A percentile compares a stretch with the other conserved stretches of the same genome.
Evolutionary conservation across 2,888 invertebrate species (phyloP).

Genomic region (Morinoia aosen): DNA sequence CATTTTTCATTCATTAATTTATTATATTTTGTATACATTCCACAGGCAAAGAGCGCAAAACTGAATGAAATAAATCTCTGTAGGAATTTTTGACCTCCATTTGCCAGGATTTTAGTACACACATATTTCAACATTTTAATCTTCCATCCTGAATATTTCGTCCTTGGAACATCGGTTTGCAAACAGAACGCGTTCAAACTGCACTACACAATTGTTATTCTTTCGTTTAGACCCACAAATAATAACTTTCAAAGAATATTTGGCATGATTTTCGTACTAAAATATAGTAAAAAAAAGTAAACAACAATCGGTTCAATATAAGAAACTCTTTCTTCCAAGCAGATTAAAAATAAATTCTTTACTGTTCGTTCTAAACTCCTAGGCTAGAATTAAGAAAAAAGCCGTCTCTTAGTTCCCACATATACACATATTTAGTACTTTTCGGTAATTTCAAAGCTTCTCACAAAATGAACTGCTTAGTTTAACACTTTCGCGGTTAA

Average conservation of each 20-base stretch:
- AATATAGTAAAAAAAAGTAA: neutral
- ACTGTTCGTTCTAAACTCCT: too few species aligned
- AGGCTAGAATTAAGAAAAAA: too few species aligned
- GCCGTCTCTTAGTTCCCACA: neutral
- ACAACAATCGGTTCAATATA: neutral
- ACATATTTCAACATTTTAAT: neutral
- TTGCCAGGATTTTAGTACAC: too few species aligned
- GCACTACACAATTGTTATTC: too few species aligned
- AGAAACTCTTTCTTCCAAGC: neutral
- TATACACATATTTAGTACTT: neutral
- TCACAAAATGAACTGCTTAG: neutral
- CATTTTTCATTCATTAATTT: neutral
- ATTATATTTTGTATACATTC: neutral
- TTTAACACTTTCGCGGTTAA: too few species aligned
- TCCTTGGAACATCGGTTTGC: neutral
- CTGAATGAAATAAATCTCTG: neutral
- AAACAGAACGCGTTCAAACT: too few species aligned
- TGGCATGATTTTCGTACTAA: too few species aligned
- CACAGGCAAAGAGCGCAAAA: neutral
- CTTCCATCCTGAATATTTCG: neutral
- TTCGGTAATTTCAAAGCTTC: neutral
- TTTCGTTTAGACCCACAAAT: too few species aligned
- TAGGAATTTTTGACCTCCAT: neutral
- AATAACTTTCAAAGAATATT: too few species aligned
- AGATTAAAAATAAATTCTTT: too few species aligned